These are phyloP conservation scores for Garra rufa DNA, from an alignment of 2,113 vertebrate species.

Conservation along the genomic window DNA sequence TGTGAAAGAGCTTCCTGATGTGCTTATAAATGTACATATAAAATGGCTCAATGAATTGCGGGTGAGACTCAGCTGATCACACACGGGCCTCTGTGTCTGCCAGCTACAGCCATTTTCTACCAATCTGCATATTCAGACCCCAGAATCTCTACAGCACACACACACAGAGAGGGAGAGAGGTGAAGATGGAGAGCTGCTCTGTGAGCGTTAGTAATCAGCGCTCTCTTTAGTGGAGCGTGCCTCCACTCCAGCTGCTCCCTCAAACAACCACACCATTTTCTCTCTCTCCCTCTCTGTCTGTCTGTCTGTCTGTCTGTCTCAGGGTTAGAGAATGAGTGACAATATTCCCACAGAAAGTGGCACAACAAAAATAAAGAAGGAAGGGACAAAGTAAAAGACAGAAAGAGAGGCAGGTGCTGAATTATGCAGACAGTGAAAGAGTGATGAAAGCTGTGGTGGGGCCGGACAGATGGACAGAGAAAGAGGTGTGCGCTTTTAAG, in stretches of 20 bases:
- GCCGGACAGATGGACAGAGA: slow-evolving; percentile 65
- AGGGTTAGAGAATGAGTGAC: slow-evolving; percentile 63
- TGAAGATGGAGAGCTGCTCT: slow-evolving; percentile 46
- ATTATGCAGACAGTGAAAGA: slow-evolving; percentile 73
- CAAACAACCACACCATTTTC: slow-evolving; percentile 74
- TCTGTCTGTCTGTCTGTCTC: slow-evolving; percentile 3
- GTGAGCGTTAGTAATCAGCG: slow-evolving; percentile 55
- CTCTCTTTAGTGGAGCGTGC: slow-evolving; percentile 63
- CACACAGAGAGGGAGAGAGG: slow-evolving; percentile 37
- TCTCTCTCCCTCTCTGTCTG: slow-evolving; percentile 45
- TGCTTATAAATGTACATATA: neutral
- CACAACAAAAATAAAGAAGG: slow-evolving; percentile 61
- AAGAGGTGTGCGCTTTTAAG: slow-evolving; percentile 45
- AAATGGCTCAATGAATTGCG: neutral
- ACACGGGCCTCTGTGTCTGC: slow-evolving; percentile 28
- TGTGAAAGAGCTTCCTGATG: neutral
- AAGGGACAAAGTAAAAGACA: slow-evolving; percentile 68
- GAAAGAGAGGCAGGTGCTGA: slow-evolving; percentile 72
- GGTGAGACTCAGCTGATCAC: slow-evolving; percentile 45
- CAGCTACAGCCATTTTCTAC: slow-evolving; percentile 50
- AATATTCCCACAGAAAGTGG: slow-evolving; percentile 65
- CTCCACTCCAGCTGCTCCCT: slow-evolving; percentile 72
- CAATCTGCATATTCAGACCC: slow-evolving; percentile 46
- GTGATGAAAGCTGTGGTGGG: slow-evolving; percentile 51
- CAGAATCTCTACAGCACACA: slow-evolving; percentile 16